Percentiles rank a stretch among this genome's conserved stretches.
phyloP scores from a whole-genome alignment of 2,888 invertebrate genomes.

The Clepsis dumicolana region DNA sequence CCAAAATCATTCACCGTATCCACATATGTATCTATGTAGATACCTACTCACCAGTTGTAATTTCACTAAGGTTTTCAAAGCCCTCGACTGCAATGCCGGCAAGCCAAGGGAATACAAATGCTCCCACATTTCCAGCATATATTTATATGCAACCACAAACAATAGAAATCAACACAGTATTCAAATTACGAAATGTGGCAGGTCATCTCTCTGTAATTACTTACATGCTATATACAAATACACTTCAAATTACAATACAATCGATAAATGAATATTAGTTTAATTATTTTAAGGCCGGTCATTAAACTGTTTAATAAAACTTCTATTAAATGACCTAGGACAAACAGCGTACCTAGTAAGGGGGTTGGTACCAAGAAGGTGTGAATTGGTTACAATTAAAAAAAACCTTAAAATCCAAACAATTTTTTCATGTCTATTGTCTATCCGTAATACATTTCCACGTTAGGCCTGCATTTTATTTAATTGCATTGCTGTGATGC shows the following conservation, averaged over 20 bases:
- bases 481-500: no score
- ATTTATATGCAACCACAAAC: constrained; percentile 43
- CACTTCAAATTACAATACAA: constrained; percentile 38
- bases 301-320: constrained; percentile 1
- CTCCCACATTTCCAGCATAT: constrained; percentile 9
- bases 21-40: no score
- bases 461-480: no score
- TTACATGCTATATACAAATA: constrained; percentile 8
- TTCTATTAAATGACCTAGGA: constrained; percentile 9
- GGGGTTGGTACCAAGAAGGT: not conserved
- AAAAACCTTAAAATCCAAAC: no score
- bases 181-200: constrained; percentile 30
- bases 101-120: constrained; percentile 27
- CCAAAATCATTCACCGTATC: no score
- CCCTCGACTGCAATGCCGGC: not conserved
- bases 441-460: no score
- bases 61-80: not conserved
- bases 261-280: not conserved
- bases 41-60: not conserved
- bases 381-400: not conserved
- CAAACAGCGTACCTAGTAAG: not conserved
- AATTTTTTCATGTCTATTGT: no score
- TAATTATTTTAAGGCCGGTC: constrained; percentile 3
- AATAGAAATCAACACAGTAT: constrained; percentile 36
- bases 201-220: constrained; percentile 31